Evolutionary conservation across 2,888 invertebrate species (phyloP).

Genomic region (Tiphia femorata): DNA sequence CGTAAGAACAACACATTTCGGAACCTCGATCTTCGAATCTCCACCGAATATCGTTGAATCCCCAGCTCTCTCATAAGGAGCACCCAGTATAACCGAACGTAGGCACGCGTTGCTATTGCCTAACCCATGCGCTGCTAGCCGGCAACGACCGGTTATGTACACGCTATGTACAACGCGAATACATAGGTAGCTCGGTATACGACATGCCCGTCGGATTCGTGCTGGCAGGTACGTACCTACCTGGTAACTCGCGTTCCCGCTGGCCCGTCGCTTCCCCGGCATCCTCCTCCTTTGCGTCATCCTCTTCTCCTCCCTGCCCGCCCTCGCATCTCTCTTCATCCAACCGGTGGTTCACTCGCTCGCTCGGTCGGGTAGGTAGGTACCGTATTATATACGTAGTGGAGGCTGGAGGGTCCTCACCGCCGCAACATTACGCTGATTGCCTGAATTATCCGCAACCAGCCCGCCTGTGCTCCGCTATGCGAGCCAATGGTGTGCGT

Average conservation of each 20-base stretch:
- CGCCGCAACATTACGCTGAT: constrained; percentile 68
- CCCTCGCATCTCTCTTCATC: too few species aligned
- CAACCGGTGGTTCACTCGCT: constrained; percentile 22
- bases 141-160: constrained; percentile 24
- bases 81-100: constrained; percentile 37
- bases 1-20: too few species aligned
- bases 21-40: too few species aligned
- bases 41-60: too few species aligned
- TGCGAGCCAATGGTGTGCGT: constrained; percentile 16
- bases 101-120: constrained; percentile 36
- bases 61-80: constrained; percentile 19
- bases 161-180: constrained; percentile 1
- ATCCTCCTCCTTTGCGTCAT: too few species aligned
- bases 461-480: constrained; percentile 40
- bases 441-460: constrained; percentile 68
- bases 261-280: too few species aligned
- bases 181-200: neutral
- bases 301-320: constrained; percentile 14
- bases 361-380: constrained; percentile 27
- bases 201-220: neutral
- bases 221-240: constrained; percentile 46
- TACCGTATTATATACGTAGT: constrained; percentile 47
- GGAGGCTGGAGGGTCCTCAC: constrained; percentile 63
- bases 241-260: too few species aligned
- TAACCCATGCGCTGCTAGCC: constrained; percentile 28